Percentiles rank a stretch among this genome's conserved stretches.
These are phyloP conservation scores for Spinus olivaceus DNA, from an alignment of 2,797 vertebrate species.

Conservation along the genomic window DNA sequence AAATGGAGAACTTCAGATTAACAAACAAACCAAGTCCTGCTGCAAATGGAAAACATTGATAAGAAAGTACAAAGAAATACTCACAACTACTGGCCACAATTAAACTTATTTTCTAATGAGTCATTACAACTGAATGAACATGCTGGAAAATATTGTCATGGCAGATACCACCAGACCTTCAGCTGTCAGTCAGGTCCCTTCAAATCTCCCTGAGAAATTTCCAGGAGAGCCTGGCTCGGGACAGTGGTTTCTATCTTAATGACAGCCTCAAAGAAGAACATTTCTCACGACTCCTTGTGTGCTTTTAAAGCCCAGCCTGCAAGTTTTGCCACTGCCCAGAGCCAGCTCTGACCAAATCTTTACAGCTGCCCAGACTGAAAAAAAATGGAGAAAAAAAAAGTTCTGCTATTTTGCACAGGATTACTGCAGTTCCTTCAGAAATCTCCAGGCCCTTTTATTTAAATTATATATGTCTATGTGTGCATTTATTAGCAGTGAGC, in stretches of 20 bases:
- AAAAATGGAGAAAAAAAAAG: neutral
- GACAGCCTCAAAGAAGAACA: neutral
- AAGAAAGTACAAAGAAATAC: conserved; percentile 68
- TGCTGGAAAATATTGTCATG: conserved; percentile 2
- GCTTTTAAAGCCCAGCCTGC: neutral
- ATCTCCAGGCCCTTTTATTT: neutral
- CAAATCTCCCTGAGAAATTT: conserved; percentile 26
- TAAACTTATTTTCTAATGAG: conserved; percentile 49
- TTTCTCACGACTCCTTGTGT: neutral
- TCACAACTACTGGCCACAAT: conserved; percentile 57
- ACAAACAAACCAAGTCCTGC: conserved; percentile 53
- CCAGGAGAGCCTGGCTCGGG: neutral
- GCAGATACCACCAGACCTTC: conserved; percentile 2
- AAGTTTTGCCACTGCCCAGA: conserved; percentile 4
- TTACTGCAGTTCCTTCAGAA: conserved; percentile 24
- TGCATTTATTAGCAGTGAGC: neutral
- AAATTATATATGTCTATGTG: neutral
- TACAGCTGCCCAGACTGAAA: neutral
- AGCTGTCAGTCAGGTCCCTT: neutral
- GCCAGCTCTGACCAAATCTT: neutral
- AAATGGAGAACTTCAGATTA: conserved; percentile 57
- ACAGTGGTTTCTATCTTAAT: conserved; percentile 7
- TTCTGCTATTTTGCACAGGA: neutral
- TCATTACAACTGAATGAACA: neutral
- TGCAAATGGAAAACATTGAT: conserved; percentile 65